A percentile compares a stretch with the other conserved stretches of the same genome.
These are phyloP conservation scores for Onchidella celtica DNA, from an alignment of 2,888 invertebrate genomes.

Conservation along the genomic window DNA sequence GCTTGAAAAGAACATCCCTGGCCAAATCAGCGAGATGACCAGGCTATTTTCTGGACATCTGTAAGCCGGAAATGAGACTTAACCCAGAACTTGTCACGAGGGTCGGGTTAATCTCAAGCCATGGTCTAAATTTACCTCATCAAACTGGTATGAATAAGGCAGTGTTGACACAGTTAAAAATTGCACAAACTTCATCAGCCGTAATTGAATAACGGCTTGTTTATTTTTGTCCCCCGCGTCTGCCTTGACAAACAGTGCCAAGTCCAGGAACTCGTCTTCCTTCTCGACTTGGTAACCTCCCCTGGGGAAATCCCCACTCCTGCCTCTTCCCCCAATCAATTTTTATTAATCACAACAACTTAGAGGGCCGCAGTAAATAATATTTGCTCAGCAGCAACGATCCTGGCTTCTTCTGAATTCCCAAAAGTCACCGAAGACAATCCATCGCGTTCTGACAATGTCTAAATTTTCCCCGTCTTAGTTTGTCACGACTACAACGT, in stretches of 20 bases:
- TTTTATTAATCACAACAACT: constrained; percentile 68
- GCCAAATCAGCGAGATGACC: too few relatives aligned
- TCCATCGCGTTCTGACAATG: constrained; percentile 33
- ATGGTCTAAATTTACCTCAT: constrained; percentile 62
- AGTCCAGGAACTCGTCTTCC: constrained; percentile 23
- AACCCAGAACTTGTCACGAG: constrained; percentile 30
- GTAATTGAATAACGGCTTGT: constrained; percentile 71
- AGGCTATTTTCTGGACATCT: constrained; percentile 31
- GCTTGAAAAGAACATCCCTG: too few relatives aligned
- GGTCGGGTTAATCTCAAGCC: constrained; percentile 63
- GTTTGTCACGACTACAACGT: constrained; percentile 23
- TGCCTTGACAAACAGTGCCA: constrained; percentile 46
- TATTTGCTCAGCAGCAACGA: constrained; percentile 63
- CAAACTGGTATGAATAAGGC: constrained; percentile 63
- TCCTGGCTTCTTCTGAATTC: constrained; percentile 45
- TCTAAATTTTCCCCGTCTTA: constrained; percentile 35
- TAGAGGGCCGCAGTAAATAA: constrained; percentile 65
- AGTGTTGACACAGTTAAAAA: constrained; percentile 64
- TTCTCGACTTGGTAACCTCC: constrained; percentile 23
- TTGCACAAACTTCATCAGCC: constrained; percentile 71
- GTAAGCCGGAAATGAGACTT: constrained; percentile 43
- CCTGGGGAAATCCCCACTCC: constrained; percentile 45
- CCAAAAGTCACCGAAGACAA: constrained; percentile 40
- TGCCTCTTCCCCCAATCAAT: constrained; percentile 62
- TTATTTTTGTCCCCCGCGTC: constrained; percentile 58